These are phyloP conservation scores for Sympetrum striolatum DNA, from an alignment of 2,888 invertebrate genomes.

Conservation along the genomic window DNA sequence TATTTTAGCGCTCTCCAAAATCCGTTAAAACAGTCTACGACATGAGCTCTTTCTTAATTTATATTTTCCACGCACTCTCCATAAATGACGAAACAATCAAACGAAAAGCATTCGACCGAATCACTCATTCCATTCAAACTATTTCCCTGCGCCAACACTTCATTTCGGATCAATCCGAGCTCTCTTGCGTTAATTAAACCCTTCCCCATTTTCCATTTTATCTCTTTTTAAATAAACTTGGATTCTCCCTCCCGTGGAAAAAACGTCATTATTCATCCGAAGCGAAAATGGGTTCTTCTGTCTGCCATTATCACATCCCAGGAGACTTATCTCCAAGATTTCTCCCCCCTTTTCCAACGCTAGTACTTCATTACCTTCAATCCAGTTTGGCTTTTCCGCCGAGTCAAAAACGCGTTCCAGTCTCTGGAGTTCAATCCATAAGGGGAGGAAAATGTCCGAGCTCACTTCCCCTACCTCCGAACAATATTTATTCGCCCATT, in stretches of 20 bases:
- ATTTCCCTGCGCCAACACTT: neutral
- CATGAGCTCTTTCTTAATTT: too few relatives aligned
- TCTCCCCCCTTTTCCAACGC: neutral
- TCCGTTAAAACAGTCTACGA: too few relatives aligned
- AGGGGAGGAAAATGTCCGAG: neutral
- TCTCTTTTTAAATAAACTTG: neutral
- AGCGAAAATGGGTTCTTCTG: neutral
- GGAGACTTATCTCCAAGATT: neutral
- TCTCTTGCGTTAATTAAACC: neutral
- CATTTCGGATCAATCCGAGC: neutral
- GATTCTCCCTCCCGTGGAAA: neutral
- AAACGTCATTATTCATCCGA: neutral
- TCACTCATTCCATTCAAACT: neutral
- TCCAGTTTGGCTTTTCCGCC: neutral
- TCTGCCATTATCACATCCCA: neutral
- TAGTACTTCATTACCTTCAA: neutral
- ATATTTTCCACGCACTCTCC: neutral
- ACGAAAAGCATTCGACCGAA: neutral
- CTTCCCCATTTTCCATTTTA: neutral
- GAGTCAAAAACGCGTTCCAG: neutral
- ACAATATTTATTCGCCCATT: neutral
- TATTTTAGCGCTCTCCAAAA: too few relatives aligned
- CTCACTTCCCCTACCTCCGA: neutral
- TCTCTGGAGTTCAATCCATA: neutral
- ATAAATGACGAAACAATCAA: neutral